phyloP scores from a whole-genome alignment of 2,888 invertebrate species.

The Ochropleura plecta region DNA sequence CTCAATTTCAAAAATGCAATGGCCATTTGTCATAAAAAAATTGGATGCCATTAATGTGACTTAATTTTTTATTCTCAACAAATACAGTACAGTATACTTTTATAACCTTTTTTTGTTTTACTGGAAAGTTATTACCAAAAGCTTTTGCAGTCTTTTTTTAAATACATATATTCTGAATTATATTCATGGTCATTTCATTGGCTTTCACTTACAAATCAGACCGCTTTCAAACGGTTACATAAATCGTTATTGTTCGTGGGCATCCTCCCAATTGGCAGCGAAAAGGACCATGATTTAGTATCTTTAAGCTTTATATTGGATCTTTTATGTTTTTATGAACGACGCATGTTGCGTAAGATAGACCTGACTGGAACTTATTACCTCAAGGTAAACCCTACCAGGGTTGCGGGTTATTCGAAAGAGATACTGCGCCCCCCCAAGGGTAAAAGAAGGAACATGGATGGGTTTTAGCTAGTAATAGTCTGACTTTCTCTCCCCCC shows the following conservation, averaged over 20 bases:
- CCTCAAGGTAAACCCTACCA: background rate
- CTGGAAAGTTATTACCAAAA: background rate
- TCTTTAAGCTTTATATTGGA: background rate
- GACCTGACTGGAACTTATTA: conserved; percentile 33
- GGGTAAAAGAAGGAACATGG: no score
- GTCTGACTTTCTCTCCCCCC: no score
- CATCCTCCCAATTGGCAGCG: conserved; percentile 51
- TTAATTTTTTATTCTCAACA: no score
- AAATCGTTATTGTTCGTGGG: conserved; percentile 36
- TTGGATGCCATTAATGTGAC: background rate
- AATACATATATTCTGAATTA: background rate
- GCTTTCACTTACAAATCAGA: background rate
- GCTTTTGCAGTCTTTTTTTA: background rate
- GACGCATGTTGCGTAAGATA: conserved; percentile 6
- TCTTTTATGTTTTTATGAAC: conserved; percentile 13
- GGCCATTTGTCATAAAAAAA: background rate
- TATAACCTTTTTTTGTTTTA: background rate
- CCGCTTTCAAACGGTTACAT: background rate
- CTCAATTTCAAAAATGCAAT: background rate
- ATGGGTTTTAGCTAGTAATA: no score
- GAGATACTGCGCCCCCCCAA: no score
- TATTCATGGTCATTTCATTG: background rate
- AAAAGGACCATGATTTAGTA: conserved; percentile 8
- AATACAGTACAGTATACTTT: no score
- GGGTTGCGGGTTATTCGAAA: no score